These are phyloP conservation scores for Magallana angulata DNA, from an alignment of 1,140 invertebrate species.

Conservation along the genomic window DNA sequence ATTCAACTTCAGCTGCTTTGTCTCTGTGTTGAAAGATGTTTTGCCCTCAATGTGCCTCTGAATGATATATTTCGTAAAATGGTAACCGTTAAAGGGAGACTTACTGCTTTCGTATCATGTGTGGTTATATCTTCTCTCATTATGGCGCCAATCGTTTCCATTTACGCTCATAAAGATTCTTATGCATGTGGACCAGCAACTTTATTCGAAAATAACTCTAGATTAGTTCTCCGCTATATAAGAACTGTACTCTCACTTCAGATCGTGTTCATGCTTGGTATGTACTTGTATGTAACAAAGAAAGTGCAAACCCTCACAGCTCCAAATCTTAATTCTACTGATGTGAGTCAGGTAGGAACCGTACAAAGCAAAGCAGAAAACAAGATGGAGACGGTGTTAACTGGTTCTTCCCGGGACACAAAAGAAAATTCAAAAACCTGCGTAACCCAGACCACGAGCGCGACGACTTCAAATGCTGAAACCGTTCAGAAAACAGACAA, in stretches of 20 bases:
- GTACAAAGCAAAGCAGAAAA: neutral
- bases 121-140: neutral
- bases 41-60: neutral
- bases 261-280: neutral
- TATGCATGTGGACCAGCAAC: neutral
- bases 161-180: neutral
- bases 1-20: neutral
- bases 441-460: too few species aligned
- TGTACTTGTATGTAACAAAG: neutral
- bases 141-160: neutral
- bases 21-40: conserved; percentile 8
- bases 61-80: neutral
- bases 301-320: neutral
- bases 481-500: neutral
- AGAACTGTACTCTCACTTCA: neutral
- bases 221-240: neutral
- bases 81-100: neutral
- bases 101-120: neutral
- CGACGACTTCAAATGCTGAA: neutral
- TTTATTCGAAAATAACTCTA: neutral
- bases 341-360: too few species aligned
- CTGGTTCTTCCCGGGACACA: neutral
- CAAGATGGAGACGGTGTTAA: neutral
- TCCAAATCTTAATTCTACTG: neutral
- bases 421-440: too few species aligned